These are phyloP conservation scores for Remorina albescens DNA, from an alignment of 2,797 vertebrate species.

Conservation along the genomic window DNA sequence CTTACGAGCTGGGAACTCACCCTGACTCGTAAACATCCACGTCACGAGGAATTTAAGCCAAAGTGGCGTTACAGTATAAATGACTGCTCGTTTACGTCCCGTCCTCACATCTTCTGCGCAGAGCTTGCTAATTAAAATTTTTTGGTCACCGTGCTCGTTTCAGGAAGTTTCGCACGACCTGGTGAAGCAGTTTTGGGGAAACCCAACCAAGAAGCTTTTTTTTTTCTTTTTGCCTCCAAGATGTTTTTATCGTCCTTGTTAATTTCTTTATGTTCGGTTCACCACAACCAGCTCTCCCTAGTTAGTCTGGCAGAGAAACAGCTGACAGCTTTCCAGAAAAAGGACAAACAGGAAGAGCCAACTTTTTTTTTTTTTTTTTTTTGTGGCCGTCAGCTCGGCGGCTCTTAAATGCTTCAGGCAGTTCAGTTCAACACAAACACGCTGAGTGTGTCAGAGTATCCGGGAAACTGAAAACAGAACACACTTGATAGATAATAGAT, in stretches of 20 bases:
- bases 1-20: background rate
- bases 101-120: slow-evolving; percentile 36
- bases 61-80: background rate
- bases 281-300: slow-evolving; percentile 27
- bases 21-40: background rate
- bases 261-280: slow-evolving; percentile 53
- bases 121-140: slow-evolving; percentile 12
- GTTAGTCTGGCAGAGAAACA: slow-evolving; percentile 34
- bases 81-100: background rate
- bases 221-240: slow-evolving; percentile 53
- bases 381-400: background rate
- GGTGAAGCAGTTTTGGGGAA: slow-evolving; percentile 52
- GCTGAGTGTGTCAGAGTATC: slow-evolving; percentile 1
- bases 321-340: slow-evolving; percentile 37
- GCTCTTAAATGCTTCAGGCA: slow-evolving; percentile 1
- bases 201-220: slow-evolving; percentile 40
- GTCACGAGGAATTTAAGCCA: background rate
- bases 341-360: slow-evolving; percentile 13
- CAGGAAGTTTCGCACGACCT: slow-evolving; percentile 40
- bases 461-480: slow-evolving; percentile 5
- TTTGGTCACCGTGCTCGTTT: background rate
- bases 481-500: slow-evolving; percentile 10
- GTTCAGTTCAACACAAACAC: slow-evolving; percentile 22
- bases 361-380: no score
- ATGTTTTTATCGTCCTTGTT: slow-evolving; percentile 61